Conservation (phyloP, 2,113 vertebrate species). For the Alexandromys fortis region DNA sequence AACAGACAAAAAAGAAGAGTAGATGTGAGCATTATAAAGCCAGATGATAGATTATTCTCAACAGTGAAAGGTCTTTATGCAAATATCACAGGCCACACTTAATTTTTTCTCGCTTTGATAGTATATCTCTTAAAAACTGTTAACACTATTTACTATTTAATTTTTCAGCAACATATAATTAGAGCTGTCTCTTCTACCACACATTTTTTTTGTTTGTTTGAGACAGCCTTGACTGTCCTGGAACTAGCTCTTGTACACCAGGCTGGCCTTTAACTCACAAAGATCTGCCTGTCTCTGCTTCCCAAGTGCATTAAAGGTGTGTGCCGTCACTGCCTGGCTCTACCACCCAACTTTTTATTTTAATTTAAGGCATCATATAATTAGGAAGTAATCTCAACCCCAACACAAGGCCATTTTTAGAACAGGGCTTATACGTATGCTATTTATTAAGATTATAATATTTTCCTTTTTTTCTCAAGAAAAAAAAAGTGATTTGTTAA, state of each 20-base stretch:
- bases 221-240: too few relatives aligned
- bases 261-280: too few relatives aligned
- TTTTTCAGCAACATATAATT: background rate
- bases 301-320: too few relatives aligned
- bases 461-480: background rate
- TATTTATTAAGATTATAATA: background rate
- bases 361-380: slow-evolving; percentile 19
- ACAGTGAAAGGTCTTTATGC: background rate
- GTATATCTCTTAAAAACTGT: background rate
- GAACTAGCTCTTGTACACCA: too few relatives aligned
- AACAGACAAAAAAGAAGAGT: background rate
- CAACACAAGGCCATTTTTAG: background rate
- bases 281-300: too few relatives aligned
- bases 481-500: slow-evolving; percentile 6
- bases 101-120: background rate
- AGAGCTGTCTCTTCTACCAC: background rate
- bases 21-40: background rate
- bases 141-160: background rate
- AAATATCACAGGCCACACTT: background rate
- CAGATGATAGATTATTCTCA: background rate
- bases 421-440: background rate
- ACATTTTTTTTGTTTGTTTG: too few relatives aligned
- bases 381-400: background rate
- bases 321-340: too few relatives aligned
- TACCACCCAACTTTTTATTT: background rate